These are phyloP conservation scores for Plecotus auritus DNA, from an alignment of 2,113 vertebrate genomes.

Conservation along the genomic window DNA sequence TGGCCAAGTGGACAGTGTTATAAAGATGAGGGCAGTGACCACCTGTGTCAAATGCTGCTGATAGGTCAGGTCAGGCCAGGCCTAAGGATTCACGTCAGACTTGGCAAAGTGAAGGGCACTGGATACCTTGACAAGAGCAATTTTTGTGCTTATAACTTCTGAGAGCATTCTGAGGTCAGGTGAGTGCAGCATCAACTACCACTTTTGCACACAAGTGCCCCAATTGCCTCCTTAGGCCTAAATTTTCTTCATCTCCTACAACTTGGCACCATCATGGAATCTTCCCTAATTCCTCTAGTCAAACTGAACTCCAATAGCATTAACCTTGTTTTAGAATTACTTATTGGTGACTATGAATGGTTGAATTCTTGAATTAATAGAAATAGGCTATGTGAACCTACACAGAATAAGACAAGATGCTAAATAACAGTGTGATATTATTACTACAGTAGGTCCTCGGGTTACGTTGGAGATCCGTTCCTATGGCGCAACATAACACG, in stretches of 20 bases:
- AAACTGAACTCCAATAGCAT: background rate
- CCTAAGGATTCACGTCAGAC: background rate
- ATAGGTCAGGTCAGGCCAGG: background rate
- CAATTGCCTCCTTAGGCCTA: background rate
- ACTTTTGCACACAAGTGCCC: background rate
- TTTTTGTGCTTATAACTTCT: background rate
- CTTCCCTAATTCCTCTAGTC: background rate
- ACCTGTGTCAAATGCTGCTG: background rate
- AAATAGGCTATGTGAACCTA: background rate
- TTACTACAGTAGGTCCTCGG: no score
- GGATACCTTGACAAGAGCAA: background rate
- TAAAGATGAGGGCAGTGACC: background rate
- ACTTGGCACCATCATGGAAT: background rate
- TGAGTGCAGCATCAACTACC: background rate
- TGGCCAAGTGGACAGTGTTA: background rate
- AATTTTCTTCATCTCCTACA: background rate
- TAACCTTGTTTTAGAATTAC: background rate
- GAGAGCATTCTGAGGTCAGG: background rate
- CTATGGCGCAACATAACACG: no score
- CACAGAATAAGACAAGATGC: background rate
- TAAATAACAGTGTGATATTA: background rate
- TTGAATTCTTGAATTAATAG: background rate
- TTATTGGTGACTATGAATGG: background rate
- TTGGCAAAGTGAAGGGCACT: background rate
- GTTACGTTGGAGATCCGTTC: no score